Evolutionary conservation across 2,797 vertebrate species (phyloP).

Genomic region (Caiman crocodilus): DNA sequence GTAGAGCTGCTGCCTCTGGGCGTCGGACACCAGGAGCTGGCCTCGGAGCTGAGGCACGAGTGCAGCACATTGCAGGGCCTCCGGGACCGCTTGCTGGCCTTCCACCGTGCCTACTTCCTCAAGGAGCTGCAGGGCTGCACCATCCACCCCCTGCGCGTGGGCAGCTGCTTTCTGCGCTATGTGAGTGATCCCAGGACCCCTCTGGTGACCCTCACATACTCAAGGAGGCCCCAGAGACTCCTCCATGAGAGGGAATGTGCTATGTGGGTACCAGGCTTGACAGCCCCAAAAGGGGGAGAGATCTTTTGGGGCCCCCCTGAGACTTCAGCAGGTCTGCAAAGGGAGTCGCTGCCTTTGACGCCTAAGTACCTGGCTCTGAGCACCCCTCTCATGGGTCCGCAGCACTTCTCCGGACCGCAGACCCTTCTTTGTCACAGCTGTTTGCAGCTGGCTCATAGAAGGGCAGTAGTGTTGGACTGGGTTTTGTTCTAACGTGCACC

Average conservation of each 20-base stretch:
- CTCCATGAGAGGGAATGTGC: no score
- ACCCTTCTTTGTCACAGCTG: no score
- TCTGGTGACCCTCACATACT: not conserved
- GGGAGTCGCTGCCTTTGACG: no score
- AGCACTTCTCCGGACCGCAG: no score
- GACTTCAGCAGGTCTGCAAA: no score
- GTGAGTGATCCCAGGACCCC: slow-evolving; percentile 71
- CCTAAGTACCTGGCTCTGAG: no score
- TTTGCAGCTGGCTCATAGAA: no score
- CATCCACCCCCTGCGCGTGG: slow-evolving; percentile 87
- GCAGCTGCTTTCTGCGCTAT: slow-evolving; percentile 91
- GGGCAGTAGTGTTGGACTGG: not conserved
- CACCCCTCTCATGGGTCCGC: no score
- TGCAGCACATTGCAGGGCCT: slow-evolving; percentile 82
- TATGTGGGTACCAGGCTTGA: no score
- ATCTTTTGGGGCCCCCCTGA: no score
- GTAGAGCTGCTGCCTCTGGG: slow-evolving; percentile 78
- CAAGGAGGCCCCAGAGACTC: no score
- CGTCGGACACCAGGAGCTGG: slow-evolving; percentile 81
- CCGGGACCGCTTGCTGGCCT: slow-evolving; percentile 84
- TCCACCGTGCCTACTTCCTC: slow-evolving; percentile 88
- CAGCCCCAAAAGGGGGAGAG: no score
- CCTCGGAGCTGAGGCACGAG: slow-evolving; percentile 81
- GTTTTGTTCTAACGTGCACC: not conserved
- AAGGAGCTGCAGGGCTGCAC: slow-evolving; percentile 89